Conservation (phyloP, 1,140 invertebrate species). For the Anoplophora glabripennis region DNA sequence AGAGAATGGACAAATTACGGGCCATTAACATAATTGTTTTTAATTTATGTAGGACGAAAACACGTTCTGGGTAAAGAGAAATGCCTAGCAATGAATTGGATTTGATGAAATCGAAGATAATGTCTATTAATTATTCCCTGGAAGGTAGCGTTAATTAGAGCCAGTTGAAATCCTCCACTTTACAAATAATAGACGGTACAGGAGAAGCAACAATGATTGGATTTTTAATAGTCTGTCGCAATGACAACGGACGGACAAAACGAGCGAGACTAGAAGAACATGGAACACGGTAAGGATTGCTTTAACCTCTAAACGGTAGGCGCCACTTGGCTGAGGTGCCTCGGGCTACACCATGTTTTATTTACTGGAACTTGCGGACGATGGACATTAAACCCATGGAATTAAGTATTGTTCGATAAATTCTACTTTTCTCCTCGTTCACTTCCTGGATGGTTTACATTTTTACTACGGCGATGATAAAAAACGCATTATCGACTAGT, state of each 20-base stretch:
- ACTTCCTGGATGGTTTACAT: slow-evolving; percentile 11
- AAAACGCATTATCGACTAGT: not conserved
- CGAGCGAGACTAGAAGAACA: slow-evolving; percentile 9
- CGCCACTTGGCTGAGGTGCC: slow-evolving; percentile 20
- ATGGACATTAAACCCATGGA: slow-evolving; percentile 17
- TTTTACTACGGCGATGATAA: not conserved
- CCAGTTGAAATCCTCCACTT: not conserved
- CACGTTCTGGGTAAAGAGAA: too few species aligned
- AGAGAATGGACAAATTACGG: too few species aligned
- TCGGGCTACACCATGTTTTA: slow-evolving; percentile 18
- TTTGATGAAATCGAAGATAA: not conserved
- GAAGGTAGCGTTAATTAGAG: not conserved
- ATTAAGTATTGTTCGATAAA: slow-evolving; percentile 17
- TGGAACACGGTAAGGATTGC: slow-evolving; percentile 15
- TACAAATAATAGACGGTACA: not conserved
- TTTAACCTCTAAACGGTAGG: slow-evolving; percentile 25
- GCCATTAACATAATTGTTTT: too few species aligned
- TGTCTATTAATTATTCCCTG: not conserved
- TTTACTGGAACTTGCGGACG: slow-evolving; percentile 20
- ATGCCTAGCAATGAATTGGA: not conserved
- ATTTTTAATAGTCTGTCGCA: slow-evolving; percentile 5
- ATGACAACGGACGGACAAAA: not conserved
- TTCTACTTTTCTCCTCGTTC: slow-evolving; percentile 10
- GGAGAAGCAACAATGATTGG: not conserved
- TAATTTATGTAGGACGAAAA: too few species aligned